A percentile compares a stretch with the other conserved stretches of the same genome.
Evolutionary conservation across 1,140 invertebrate species (phyloP).

Genomic region (Drosophila insularis): DNA sequence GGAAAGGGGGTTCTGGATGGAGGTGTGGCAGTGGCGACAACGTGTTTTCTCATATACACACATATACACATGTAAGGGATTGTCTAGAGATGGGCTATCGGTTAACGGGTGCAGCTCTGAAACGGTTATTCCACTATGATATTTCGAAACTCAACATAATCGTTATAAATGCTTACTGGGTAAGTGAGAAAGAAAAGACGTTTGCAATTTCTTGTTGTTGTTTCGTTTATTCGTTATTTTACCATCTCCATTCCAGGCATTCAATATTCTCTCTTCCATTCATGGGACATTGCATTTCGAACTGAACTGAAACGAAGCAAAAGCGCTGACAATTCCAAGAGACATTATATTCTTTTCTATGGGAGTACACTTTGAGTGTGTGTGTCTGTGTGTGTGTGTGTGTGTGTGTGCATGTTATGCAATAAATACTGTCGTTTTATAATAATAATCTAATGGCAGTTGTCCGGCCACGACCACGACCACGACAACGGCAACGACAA

Average conservation of each 20-base stretch:
- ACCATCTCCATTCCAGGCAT: constrained; percentile 1
- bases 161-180: no score
- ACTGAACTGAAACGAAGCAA: constrained; percentile 27
- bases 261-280: background rate
- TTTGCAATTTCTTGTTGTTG: background rate
- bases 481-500: constrained; percentile 10
- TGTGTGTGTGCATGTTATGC: constrained; percentile 58
- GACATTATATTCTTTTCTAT: constrained; percentile 41
- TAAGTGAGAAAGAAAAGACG: background rate
- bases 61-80: background rate
- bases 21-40: background rate
- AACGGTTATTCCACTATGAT: no score
- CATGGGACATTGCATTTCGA: constrained; percentile 22
- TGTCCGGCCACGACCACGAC: constrained; percentile 27
- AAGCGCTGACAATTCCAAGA: constrained; percentile 42
- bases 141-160: no score
- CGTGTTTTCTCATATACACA: background rate
- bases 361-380: background rate
- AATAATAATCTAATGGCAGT: constrained; percentile 79
- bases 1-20: background rate
- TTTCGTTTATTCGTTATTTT: background rate
- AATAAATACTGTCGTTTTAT: constrained; percentile 77
- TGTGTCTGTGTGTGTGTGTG: constrained; percentile 35
- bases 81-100: background rate
- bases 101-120: no score